phyloP scores from a whole-genome alignment of 2,888 invertebrate species.

The Ichneumoninae sp. region DNA sequence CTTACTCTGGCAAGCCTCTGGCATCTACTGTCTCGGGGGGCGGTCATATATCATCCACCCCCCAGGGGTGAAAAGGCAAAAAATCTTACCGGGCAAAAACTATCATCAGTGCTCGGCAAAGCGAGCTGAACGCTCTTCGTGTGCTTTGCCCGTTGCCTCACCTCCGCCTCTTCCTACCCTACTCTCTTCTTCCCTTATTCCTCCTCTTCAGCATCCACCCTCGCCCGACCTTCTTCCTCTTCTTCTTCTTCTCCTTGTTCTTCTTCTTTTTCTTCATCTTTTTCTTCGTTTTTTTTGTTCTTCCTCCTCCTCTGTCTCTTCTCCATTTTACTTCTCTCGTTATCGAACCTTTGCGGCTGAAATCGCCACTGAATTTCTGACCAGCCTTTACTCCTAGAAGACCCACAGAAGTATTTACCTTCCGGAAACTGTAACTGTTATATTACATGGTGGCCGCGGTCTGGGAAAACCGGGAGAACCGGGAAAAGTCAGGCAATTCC shows the following conservation, averaged over 20 bases:
- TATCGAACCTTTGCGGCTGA: constrained; percentile 18
- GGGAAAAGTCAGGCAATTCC: no score
- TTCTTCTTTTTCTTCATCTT: constrained; percentile 54
- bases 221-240: constrained; percentile 55
- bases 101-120: constrained; percentile 83
- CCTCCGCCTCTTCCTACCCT: constrained; percentile 62
- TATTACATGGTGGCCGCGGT: no score
- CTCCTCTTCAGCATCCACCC: constrained; percentile 66
- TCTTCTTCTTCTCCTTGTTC: constrained; percentile 46
- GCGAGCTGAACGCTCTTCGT: constrained; percentile 80
- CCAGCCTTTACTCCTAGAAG: background rate
- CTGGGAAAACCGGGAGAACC: no score
- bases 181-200: constrained; percentile 66
- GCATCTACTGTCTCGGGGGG: constrained; percentile 78
- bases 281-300: constrained; percentile 22
- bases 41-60: constrained; percentile 73
- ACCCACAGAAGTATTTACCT: background rate
- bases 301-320: constrained; percentile 45
- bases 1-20: constrained; percentile 63
- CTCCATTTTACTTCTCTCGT: constrained; percentile 30
- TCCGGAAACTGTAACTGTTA: background rate
- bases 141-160: constrained; percentile 67
- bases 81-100: constrained; percentile 83
- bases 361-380: constrained; percentile 7
- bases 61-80: constrained; percentile 77